Base-by-base conservation (phyloP, 2,113 vertebrate species). In the Leptocoma aspasia region DNA sequence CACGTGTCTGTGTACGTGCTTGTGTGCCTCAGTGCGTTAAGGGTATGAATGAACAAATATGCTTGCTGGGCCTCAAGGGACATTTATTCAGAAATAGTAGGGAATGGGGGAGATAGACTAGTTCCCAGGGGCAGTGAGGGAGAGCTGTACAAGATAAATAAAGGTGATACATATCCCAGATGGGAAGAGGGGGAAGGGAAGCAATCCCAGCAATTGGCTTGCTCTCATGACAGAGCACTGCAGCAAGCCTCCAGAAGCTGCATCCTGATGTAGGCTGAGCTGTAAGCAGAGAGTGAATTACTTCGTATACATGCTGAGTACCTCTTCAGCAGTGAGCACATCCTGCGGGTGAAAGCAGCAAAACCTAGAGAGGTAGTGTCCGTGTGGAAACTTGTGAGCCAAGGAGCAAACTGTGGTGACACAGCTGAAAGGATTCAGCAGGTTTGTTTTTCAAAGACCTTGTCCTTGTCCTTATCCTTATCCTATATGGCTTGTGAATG, bases 1-100 rank as follows among this genome's bases (percentile, higher is more conserved):
- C 94, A 93, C 49, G 9, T 90, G 87, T 80, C 86, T 13, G 0
- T 65, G 86, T 94, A 92, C 33, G 65, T 95, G 93, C 92, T 82
- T 57, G 23, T 79, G 76, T 82, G 86, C 73, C 69, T 96, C 53
- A 14, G 88, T 42, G 76, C 4, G 6, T 95, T 89, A 78, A 92
- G 90, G 80, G 86, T 93, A 91, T 94, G 95, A 96, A 95, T 96
- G 94, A 93, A 87, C 66, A 86, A 97, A 95, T 94, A 92, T 57
- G 79, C 60, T 96, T 71, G 49, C 73, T 91, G 66, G 52, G 84
- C 91, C 92, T 86, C 73, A 4, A 82, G 94, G 90, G 93, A 90
- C 65, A 6, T 33, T 96, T 95, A 81, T 68, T 92, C 88, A 93
- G 94, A 94, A 95, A 94, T 90, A 92, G 92, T 89, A 93, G 92